A percentile compares a stretch with the other conserved stretches of the same genome.
phyloP scores from a whole-genome alignment of 2,113 vertebrate genomes.

The Cebidichthys violaceus region DNA sequence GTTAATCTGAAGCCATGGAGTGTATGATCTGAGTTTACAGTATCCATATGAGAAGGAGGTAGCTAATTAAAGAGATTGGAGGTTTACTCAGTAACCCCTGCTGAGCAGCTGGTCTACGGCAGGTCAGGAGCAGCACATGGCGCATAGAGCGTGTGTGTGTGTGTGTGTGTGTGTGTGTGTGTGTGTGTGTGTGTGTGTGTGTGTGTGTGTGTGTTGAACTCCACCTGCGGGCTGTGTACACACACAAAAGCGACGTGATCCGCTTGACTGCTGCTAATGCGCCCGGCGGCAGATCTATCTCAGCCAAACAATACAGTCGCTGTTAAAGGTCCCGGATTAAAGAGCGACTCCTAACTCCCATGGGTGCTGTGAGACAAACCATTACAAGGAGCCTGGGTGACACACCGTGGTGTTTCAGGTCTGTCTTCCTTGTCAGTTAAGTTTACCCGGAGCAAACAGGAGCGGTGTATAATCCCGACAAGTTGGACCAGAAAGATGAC shows the following conservation, averaged over 20 bases:
- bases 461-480: slow-evolving; percentile 70
- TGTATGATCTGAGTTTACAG: slow-evolving; percentile 28
- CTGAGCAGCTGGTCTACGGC: slow-evolving; percentile 81
- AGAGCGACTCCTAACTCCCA: slow-evolving; percentile 70
- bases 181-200: slow-evolving; percentile 39
- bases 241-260: slow-evolving; percentile 80
- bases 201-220: slow-evolving; percentile 61
- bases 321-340: slow-evolving; percentile 81
- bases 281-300: slow-evolving; percentile 75
- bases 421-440: slow-evolving; percentile 28
- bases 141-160: slow-evolving; percentile 50
- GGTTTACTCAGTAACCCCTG: slow-evolving; percentile 80
- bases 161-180: slow-evolving; percentile 47
- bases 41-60: slow-evolving; percentile 69
- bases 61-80: slow-evolving; percentile 80
- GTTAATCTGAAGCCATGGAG: slow-evolving; percentile 35
- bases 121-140: slow-evolving; percentile 82
- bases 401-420: slow-evolving; percentile 13
- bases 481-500: slow-evolving; percentile 67
- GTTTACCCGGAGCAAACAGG: slow-evolving; percentile 56
- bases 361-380: slow-evolving; percentile 57
- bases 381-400: slow-evolving; percentile 35
- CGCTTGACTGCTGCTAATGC: slow-evolving; percentile 81
- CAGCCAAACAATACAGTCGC: slow-evolving; percentile 75
- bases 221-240: slow-evolving; percentile 80